phyloP scores from a whole-genome alignment of 2,888 invertebrate genomes.

The Conus canariensis region DNA sequence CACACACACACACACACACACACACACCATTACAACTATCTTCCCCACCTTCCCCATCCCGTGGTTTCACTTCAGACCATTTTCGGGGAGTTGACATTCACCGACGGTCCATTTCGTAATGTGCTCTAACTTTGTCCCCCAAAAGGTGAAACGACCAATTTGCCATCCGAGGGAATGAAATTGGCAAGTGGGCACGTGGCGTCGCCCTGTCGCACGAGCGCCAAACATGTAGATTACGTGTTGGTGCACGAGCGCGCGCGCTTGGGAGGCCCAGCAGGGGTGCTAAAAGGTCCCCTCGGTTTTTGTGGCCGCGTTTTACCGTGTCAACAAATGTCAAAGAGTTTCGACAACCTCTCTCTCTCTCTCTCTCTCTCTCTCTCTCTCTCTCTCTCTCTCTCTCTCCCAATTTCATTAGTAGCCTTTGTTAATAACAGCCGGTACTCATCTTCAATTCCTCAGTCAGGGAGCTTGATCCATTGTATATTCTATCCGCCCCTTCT shows the following conservation, averaged over 20 bases:
- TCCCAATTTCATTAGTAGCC: not conserved
- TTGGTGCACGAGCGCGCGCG: not conserved
- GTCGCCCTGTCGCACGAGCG: not conserved
- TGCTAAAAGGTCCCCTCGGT: no score
- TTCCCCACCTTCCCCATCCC: no score
- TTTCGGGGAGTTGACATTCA: no score
- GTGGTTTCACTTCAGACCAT: no score
- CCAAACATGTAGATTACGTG: constrained; percentile 13
- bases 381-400: not conserved
- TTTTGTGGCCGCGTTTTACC: no score
- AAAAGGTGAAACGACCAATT: not conserved
- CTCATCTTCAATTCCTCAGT: no score
- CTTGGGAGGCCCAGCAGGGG: not conserved
- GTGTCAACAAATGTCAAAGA: no score
- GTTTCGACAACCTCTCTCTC: not conserved
- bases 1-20: no score
- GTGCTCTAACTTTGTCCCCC: not conserved
- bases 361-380: not conserved
- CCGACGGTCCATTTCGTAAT: not conserved
- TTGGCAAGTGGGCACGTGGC: not conserved
- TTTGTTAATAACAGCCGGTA: no score
- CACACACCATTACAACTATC: no score
- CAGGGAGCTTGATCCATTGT: no score
- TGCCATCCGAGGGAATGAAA: not conserved
- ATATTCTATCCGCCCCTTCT: no score